Evolutionary conservation across 2,888 invertebrate species (phyloP).

Genomic region (Scaptomyza tumidula): DNA sequence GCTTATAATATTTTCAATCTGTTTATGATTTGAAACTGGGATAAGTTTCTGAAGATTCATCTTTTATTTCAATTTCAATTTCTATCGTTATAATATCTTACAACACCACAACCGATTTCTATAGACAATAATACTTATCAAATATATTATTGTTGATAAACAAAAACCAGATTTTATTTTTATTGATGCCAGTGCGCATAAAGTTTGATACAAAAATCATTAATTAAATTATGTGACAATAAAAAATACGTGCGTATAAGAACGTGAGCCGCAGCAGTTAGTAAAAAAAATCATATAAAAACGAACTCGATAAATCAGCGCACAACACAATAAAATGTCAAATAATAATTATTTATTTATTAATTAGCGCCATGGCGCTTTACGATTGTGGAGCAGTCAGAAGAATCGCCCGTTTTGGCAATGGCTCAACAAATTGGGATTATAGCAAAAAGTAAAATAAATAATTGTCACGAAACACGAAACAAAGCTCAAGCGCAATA

Average conservation of each 20-base stretch:
- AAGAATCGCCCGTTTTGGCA: slow-evolving; percentile 30
- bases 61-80: too few relatives aligned
- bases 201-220: slow-evolving; percentile 55
- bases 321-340: slow-evolving; percentile 9
- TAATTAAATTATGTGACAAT: slow-evolving; percentile 73
- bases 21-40: background rate
- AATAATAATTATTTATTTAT: slow-evolving; percentile 40
- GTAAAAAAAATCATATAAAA: background rate
- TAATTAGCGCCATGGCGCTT: slow-evolving; percentile 50
- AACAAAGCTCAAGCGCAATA: slow-evolving; percentile 9
- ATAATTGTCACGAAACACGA: slow-evolving; percentile 3
- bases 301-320: slow-evolving; percentile 45
- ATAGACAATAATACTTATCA: slow-evolving; percentile 1
- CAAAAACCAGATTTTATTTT: slow-evolving; percentile 16
- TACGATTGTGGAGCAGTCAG: slow-evolving; percentile 16
- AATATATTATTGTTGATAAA: slow-evolving; percentile 6
- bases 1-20: slow-evolving; percentile 11
- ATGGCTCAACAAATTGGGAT: slow-evolving; percentile 12
- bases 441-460: slow-evolving; percentile 3
- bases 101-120: background rate
- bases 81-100: too few relatives aligned
- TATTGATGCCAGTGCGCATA: slow-evolving; percentile 2
- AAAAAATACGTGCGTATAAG: slow-evolving; percentile 45
- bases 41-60: too few relatives aligned
- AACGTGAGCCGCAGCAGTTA: slow-evolving; percentile 25